These are phyloP conservation scores for Tortrix viridana DNA, from an alignment of 2,888 invertebrate genomes.

Conservation along the genomic window DNA sequence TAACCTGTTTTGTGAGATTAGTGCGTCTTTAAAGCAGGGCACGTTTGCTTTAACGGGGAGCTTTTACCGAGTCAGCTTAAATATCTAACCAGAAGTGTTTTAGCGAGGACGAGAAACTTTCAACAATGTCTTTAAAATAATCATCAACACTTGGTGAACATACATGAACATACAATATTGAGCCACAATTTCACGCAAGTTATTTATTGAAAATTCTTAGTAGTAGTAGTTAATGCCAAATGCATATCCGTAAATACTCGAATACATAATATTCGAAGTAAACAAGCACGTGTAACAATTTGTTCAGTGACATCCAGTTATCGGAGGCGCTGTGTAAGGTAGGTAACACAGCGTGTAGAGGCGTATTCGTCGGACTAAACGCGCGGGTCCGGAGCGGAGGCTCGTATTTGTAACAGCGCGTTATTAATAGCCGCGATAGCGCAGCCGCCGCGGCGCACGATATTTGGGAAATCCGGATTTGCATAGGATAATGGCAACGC, in stretches of 20 bases:
- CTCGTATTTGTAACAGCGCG: conserved; percentile 74
- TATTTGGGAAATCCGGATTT: conserved; percentile 81
- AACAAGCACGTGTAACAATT: neutral
- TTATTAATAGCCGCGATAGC: conserved; percentile 81
- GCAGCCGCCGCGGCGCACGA: conserved; percentile 73
- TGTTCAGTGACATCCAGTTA: conserved; percentile 49
- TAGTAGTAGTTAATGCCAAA: too few species aligned
- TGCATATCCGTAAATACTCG: too few species aligned
- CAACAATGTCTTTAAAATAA: too few species aligned
- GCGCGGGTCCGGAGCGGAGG: conserved; percentile 59
- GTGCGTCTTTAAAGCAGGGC: conserved; percentile 34
- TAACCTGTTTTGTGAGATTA: conserved; percentile 66
- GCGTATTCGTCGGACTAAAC: conserved; percentile 69
- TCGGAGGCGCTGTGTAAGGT: conserved; percentile 53
- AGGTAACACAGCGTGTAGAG: conserved; percentile 64
- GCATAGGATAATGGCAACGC: conserved; percentile 78
- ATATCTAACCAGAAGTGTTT: neutral
- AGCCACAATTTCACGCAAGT: too few species aligned
- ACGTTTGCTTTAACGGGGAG: conserved; percentile 8
- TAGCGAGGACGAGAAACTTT: too few species aligned
- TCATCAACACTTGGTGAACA: too few species aligned
- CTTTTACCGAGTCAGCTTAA: conserved; percentile 8
- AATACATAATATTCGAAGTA: neutral
- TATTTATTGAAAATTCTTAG: too few species aligned
- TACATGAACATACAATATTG: too few species aligned